Evolutionary conservation across 2,888 invertebrate genomes (phyloP), one percentile per base, ranked within the genome.

Genomic region (Beris morrisii): DNA sequence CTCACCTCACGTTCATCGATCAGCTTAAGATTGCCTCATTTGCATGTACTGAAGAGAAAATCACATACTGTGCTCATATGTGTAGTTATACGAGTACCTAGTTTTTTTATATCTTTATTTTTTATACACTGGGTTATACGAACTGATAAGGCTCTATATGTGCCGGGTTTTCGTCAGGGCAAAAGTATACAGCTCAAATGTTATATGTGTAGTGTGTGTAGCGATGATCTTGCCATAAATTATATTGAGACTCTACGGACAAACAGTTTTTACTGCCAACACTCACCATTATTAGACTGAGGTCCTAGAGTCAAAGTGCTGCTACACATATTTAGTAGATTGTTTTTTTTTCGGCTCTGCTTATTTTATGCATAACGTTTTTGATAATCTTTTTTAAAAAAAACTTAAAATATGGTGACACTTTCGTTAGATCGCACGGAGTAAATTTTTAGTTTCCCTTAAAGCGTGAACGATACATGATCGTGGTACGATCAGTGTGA

Each of bases 221-320:
- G 38, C 15, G 55, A 46, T 61, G 61, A 61, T 61, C 61, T 61
- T 50, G 61, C 43, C 61, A 61, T 61, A 61, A 61, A 61, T 61
- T 61, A 59, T 61, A 61, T 61, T 31, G 38, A 43, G 38, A 61
- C 52, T 50, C 38, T 61, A 50, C 22, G 15, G 12, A 45, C 28
- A 30, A 53, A n/a, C 12, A 52, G 61, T 52, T 22, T 61, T 50
- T 50, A 38, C 52, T 52, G 50, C 12, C 61, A 61, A 61, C 52
- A 61, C 61, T 50, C 52, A 50, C 13, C 61, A 61, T 61, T 61
- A 50, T 52, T 61, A 43, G 50, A 38, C n/a, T 52, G 61, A 38
- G 43, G 46, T 61, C 61, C 61, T 61, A 38, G 15, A 48, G 32
- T 48, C 50, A 32, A 59, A 59, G 61, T 61, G 30, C 50, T 61